Evolutionary conservation across 2,113 vertebrate species (phyloP).

Genomic region (Aegotheles bennettii): DNA sequence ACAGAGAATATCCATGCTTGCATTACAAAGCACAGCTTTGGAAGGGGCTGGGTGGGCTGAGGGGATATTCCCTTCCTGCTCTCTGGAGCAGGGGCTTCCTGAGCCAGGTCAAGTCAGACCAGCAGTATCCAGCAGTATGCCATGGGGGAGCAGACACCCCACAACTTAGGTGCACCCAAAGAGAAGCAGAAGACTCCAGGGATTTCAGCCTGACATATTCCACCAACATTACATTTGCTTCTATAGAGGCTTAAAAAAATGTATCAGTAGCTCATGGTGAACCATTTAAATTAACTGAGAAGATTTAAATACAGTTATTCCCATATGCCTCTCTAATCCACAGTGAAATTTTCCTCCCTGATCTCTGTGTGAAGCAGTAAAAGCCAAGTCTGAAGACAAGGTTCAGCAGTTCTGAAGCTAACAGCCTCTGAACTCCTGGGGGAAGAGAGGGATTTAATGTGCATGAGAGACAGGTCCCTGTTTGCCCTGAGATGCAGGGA

Average conservation of each 20-base stretch:
- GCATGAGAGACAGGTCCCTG: background rate
- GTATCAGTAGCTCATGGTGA: background rate
- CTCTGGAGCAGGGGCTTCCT: background rate
- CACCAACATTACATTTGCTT: background rate
- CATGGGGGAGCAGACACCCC: fast-evolving
- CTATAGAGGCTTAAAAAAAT: background rate
- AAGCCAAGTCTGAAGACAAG: background rate
- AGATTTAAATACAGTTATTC: background rate
- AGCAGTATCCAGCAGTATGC: fast-evolving
- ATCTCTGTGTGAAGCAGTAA: background rate
- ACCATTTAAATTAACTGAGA: background rate
- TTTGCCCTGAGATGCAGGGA: background rate
- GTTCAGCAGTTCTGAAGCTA: background rate
- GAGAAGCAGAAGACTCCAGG: background rate
- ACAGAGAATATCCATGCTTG: fast-evolving
- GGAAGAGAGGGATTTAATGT: background rate
- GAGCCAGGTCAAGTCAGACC: background rate
- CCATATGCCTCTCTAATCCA: background rate
- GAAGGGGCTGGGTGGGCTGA: fast-evolving
- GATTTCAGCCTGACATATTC: background rate
- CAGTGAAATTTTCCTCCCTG: background rate
- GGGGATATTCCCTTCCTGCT: background rate
- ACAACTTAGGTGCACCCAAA: background rate
- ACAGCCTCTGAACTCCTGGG: background rate
- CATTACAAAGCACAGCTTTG: background rate